Evolutionary conservation across 2,888 invertebrate species (phyloP).

Genomic region (Meliscaeva auricollis): DNA sequence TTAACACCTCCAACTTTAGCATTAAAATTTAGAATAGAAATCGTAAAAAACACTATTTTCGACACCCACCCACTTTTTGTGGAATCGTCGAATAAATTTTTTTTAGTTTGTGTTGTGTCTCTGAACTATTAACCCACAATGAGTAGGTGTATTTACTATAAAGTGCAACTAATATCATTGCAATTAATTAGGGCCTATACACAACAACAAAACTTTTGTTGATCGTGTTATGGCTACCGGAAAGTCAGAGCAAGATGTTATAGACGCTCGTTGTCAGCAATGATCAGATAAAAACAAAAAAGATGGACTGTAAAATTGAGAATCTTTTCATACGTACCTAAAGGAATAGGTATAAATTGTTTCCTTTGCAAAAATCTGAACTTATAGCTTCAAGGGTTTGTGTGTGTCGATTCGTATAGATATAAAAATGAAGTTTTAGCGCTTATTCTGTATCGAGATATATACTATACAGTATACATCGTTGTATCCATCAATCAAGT

Average conservation of each 20-base stretch:
- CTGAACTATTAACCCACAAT: conserved; percentile 68
- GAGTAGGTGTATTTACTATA: conserved; percentile 69
- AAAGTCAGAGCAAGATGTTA: neutral
- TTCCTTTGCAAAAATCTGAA: neutral
- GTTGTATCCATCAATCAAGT: conserved; percentile 67
- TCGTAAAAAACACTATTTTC: too few species aligned
- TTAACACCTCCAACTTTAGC: too few species aligned
- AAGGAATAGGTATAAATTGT: neutral
- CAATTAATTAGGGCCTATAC: conserved; percentile 65
- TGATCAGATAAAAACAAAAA: conserved; percentile 64
- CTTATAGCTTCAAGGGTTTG: neutral
- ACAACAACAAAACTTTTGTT: conserved; percentile 54
- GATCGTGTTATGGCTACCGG: conserved; percentile 23
- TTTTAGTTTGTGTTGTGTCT: conserved; percentile 30
- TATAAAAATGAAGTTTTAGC: neutral
- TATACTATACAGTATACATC: conserved; percentile 23
- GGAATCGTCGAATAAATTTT: too few species aligned
- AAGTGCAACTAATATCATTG: conserved; percentile 66
- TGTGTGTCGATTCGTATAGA: neutral
- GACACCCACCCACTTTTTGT: too few species aligned
- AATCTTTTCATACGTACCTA: conserved; percentile 38
- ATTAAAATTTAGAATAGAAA: too few species aligned
- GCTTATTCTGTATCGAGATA: neutral
- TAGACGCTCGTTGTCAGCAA: conserved; percentile 51
- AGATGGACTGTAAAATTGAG: conserved; percentile 44